Evolutionary conservation across 2,888 invertebrate genomes (phyloP), one percentile per base, ranked within the genome.

Genomic region (Amitus sp.): DNA sequence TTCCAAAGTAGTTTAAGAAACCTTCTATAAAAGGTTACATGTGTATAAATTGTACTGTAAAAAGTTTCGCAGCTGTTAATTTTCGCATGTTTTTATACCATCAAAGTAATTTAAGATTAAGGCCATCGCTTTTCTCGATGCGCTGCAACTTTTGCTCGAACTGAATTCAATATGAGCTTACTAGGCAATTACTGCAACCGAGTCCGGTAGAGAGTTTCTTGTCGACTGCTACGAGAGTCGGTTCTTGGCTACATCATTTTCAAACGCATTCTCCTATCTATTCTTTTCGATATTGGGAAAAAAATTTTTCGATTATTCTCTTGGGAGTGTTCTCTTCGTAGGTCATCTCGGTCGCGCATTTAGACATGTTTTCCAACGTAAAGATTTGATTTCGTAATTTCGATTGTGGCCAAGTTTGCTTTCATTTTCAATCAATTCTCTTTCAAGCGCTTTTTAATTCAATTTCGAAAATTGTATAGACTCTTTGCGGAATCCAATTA

Each of bases 401-500:
- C n/a, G n/a, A n/a, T n/a, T n/a, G n/a, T n/a, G n/a, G n/a, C n/a
- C n/a, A 23, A 3, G 4, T 23, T 3, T 5, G 23, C 23, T 23
- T 23, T 23, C 3, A 23, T 23, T 39, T 7, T 7, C 12, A 15
- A 39, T 39, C 39, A 15, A 39, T 15, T n/a, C 17, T 13, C 12
- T 13, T 12, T 17, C 12, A n/a, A n/a, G n/a, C n/a, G n/a, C n/a
- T n/a, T n/a, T n/a, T n/a, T 39, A 39, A 17, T 39, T 39, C 13
- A 13, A 15, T 43, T 18, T 20, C 34, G 34, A 47, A 39, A 43
- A 48, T 54, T n/a, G n/a, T n/a, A 46, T 28, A 43, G 48, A 43
- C 47, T 55, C 45, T 43, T 48, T 27, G 23, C 43, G 27, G 52
- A 52, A 60, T 62, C 49, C 60, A 58, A 57, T 56, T 37, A 37